phyloP scores from a whole-genome alignment of 2,888 invertebrate genomes.

The Metacarcinus magister region DNA sequence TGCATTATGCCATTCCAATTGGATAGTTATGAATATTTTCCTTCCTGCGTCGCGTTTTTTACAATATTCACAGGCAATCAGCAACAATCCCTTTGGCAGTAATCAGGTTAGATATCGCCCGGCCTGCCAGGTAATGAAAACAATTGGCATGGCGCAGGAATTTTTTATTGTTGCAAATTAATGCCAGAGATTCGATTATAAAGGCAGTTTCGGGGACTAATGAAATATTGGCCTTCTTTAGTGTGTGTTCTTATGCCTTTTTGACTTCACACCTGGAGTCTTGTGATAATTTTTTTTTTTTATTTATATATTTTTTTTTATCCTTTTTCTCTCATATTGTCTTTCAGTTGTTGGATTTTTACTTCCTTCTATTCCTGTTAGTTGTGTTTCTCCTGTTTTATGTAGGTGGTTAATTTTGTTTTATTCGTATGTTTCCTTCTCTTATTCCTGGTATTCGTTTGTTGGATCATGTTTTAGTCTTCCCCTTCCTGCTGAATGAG shows the following conservation, averaged over 20 bases:
- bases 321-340: too few species aligned
- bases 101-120: conserved; percentile 38
- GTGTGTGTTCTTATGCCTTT: background rate
- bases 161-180: conserved; percentile 47
- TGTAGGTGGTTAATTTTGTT: background rate
- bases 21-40: conserved; percentile 49
- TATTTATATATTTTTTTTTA: too few species aligned
- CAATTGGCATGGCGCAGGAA: conserved; percentile 10
- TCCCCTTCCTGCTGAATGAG: background rate
- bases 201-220: conserved; percentile 43
- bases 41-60: background rate
- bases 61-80: conserved; percentile 46
- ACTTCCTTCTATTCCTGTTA: background rate
- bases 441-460: background rate
- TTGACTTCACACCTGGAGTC: background rate
- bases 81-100: conserved; percentile 30
- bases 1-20: conserved; percentile 8
- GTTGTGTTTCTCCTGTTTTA: background rate
- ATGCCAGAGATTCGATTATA: conserved; percentile 37
- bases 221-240: background rate
- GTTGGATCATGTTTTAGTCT: background rate
- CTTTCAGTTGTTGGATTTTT: background rate
- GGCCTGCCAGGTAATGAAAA: conserved; percentile 31
- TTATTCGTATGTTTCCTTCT: background rate
- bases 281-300: background rate